Evolutionary conservation across 2,113 vertebrate species (phyloP).

Genomic region (Suncus etruscus): DNA sequence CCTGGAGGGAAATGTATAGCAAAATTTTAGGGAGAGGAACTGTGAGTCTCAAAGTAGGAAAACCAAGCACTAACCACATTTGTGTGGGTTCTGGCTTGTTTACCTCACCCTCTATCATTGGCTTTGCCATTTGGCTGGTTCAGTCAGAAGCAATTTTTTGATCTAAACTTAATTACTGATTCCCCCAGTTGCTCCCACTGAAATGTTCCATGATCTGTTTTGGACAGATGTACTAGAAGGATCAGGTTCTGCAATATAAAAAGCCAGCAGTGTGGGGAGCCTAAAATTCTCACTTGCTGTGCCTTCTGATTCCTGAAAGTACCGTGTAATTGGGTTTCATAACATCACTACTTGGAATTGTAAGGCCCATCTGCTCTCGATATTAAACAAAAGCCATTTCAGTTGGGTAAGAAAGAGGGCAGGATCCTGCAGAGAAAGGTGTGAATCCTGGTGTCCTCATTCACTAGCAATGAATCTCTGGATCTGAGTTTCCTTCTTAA

Average conservation of each 20-base stretch:
- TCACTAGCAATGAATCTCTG: not conserved
- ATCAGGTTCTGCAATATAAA: not conserved
- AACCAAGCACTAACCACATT: constrained; percentile 45
- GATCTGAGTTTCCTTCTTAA: not conserved
- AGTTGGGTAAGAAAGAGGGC: not conserved
- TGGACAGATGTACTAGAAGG: not conserved
- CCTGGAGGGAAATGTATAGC: constrained; percentile 56
- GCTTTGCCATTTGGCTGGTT: constrained; percentile 50
- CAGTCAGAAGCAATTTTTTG: constrained; percentile 69
- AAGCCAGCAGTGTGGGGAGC: not conserved
- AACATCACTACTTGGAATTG: not conserved
- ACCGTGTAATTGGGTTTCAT: constrained; percentile 45
- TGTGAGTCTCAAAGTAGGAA: constrained; percentile 42
- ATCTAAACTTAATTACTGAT: constrained; percentile 66
- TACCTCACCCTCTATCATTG: constrained; percentile 65
- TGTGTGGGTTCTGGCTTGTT: constrained; percentile 67
- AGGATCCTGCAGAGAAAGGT: not conserved
- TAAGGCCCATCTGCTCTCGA: not conserved
- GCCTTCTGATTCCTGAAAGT: constrained; percentile 52
- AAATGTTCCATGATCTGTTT: constrained; percentile 29
- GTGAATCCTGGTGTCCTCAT: not conserved
- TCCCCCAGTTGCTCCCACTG: not conserved
- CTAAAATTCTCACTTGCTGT: constrained; percentile 27
- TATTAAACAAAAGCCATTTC: constrained; percentile 23
- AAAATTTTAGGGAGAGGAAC: constrained; percentile 63